A percentile compares a stretch with the other conserved stretches of the same genome.
These are phyloP conservation scores for Tanypteryx hageni DNA, from an alignment of 2,888 invertebrate genomes.

Conservation along the genomic window DNA sequence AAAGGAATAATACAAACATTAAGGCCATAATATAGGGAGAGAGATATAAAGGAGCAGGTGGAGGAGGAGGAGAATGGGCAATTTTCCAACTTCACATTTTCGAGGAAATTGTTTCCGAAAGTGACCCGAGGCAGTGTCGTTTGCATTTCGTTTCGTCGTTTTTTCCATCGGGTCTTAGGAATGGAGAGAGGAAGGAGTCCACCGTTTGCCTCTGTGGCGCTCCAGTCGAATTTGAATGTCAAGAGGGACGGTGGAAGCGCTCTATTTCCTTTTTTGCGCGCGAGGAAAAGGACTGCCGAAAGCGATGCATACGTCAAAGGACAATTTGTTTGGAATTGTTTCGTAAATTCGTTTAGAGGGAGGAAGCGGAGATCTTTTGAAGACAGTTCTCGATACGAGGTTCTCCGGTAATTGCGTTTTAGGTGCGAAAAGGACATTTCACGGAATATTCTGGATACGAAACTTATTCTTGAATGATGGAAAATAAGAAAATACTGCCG, in stretches of 20 bases:
- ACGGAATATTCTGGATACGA: background rate
- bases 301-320: background rate
- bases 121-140: background rate
- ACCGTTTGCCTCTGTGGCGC: slow-evolving; percentile 23
- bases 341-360: background rate
- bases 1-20: no score
- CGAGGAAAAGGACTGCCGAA: background rate
- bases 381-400: background rate
- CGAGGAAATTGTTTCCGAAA: background rate
- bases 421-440: background rate
- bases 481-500: no score
- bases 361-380: slow-evolving; percentile 22
- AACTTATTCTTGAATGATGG: background rate
- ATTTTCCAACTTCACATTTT: background rate
- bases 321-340: background rate
- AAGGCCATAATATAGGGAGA: no score
- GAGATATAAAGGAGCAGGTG: no score
- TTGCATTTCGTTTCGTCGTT: background rate
- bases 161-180: no score
- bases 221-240: background rate
- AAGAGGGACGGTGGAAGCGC: background rate
- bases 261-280: background rate
- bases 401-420: slow-evolving; percentile 4
- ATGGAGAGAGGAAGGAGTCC: background rate
- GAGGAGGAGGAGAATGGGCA: background rate